Percentiles rank a stretch among this genome's conserved stretches.
Evolutionary conservation across 2,113 vertebrate genomes (phyloP).

Genomic region (Halichoeres trimaculatus): DNA sequence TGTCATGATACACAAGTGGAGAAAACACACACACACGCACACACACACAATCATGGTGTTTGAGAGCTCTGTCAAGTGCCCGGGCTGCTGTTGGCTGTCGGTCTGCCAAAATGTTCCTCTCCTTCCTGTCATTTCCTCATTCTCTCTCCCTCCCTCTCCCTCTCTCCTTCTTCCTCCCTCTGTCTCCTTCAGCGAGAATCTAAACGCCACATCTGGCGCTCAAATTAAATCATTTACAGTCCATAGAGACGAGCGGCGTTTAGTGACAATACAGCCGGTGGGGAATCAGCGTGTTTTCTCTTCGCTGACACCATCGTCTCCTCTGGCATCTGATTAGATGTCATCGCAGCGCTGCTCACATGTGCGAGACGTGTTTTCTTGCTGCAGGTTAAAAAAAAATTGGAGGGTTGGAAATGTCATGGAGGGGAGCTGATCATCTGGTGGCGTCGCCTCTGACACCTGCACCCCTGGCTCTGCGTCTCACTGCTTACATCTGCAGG

Average conservation of each 20-base stretch:
- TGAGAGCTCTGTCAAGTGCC: constrained; percentile 76
- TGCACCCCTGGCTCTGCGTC: constrained; percentile 45
- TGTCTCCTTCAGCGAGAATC: constrained; percentile 55
- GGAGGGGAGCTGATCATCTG: constrained; percentile 69
- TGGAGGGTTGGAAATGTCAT: constrained; percentile 54
- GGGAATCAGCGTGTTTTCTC: constrained; percentile 81
- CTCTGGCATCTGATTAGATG: constrained; percentile 74
- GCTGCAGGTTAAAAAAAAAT: constrained; percentile 37
- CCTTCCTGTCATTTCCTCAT: constrained; percentile 80
- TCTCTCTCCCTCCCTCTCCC: constrained; percentile 56
- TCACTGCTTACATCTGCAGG: constrained; percentile 56
- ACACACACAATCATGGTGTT: constrained; percentile 67
- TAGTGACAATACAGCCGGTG: constrained; percentile 78
- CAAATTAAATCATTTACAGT: constrained; percentile 84
- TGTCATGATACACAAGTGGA: constrained; percentile 75
- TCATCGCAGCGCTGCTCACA: constrained; percentile 51
- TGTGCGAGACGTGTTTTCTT: constrained; percentile 61
- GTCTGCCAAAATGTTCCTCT: constrained; percentile 75
- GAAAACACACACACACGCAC: constrained; percentile 47
- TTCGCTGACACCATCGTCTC: constrained; percentile 58
- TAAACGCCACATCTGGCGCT: constrained; percentile 81
- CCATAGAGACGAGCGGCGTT: constrained; percentile 74
- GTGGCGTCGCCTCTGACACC: constrained; percentile 63
- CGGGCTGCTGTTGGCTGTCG: constrained; percentile 73
- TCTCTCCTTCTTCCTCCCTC: constrained; percentile 49